Conservation (phyloP, 2,888 invertebrate species). For the Hirtodrosophila cameraria region DNA sequence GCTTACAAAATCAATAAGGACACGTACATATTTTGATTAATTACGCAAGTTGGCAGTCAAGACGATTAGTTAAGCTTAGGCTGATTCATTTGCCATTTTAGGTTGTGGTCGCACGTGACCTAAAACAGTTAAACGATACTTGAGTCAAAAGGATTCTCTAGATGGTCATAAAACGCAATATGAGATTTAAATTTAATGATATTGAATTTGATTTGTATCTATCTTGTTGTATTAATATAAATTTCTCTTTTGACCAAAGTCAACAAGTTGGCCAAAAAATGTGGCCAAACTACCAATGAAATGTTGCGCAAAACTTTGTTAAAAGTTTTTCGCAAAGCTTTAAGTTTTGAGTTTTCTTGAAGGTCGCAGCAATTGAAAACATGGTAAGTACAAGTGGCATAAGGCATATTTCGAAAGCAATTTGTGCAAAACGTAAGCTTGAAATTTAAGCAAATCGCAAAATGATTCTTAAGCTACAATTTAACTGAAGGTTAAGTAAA, state of each 20-base stretch:
- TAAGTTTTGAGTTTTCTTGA: constrained; percentile 1
- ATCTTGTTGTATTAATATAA: no score
- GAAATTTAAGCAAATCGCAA: constrained; percentile 4
- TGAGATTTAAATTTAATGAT: constrained; percentile 17
- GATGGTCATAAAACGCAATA: constrained; percentile 20
- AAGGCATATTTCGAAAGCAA: constrained; percentile 7
- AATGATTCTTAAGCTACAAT: constrained; percentile 2
- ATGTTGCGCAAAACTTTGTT: not conserved
- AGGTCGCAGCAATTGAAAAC: constrained; percentile 13
- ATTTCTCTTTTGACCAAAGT: constrained; percentile 5
- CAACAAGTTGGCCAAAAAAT: constrained; percentile 41
- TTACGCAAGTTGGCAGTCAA: not conserved
- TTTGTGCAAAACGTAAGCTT: constrained; percentile 4
- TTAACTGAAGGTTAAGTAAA: constrained; percentile 19
- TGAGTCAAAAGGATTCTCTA: not conserved
- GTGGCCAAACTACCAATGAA: constrained; percentile 1
- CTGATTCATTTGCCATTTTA: constrained; percentile 7
- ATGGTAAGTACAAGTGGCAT: constrained; percentile 3
- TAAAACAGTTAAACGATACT: constrained; percentile 21
- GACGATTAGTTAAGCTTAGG: not conserved
- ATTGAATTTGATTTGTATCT: constrained; percentile 56
- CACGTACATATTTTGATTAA: constrained; percentile 10
- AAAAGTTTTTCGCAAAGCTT: constrained; percentile 9
- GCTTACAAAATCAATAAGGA: not conserved
- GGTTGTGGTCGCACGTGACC: constrained; percentile 37